These are phyloP conservation scores for Nycticebus coucang DNA, from an alignment of 2,113 vertebrate species.

Conservation along the genomic window DNA sequence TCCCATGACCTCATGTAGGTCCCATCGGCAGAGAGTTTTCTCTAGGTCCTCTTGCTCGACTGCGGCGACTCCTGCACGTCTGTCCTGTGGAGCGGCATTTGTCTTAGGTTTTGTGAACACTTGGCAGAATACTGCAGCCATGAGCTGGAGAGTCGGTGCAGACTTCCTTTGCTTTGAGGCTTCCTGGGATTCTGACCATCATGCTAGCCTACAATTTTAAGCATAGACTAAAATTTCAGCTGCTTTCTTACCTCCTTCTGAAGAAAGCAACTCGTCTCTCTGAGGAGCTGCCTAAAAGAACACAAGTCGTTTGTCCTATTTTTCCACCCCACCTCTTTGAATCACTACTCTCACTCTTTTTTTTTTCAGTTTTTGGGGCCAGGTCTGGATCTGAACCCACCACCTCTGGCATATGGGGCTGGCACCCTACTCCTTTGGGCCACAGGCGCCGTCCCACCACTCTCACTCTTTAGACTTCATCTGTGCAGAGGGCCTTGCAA, in stretches of 20 bases:
- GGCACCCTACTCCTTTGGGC: no score
- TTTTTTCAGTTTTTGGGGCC: no score
- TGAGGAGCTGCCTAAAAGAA: not conserved
- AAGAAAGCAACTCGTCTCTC: rapidly evolving
- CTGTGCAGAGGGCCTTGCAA: not conserved
- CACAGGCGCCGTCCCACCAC: no score
- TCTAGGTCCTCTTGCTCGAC: not conserved
- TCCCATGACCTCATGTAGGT: no score
- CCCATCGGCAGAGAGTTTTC: not conserved
- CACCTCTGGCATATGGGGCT: no score
- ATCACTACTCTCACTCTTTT: not conserved
- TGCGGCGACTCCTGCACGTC: rapidly evolving
- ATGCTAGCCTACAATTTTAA: not conserved
- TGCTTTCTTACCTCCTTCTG: not conserved
- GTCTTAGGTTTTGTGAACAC: not conserved
- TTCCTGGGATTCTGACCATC: not conserved
- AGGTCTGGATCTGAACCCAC: no score
- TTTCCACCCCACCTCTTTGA: not conserved
- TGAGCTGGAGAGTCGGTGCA: rapidly evolving
- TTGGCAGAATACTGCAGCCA: not conserved
- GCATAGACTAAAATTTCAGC: not conserved
- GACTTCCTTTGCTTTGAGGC: not conserved
- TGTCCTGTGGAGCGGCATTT: not conserved
- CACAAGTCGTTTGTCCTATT: not conserved
- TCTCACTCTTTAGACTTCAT: not conserved